phyloP scores from a whole-genome alignment of 2,888 invertebrate species.

The Callimorpha dominula region DNA sequence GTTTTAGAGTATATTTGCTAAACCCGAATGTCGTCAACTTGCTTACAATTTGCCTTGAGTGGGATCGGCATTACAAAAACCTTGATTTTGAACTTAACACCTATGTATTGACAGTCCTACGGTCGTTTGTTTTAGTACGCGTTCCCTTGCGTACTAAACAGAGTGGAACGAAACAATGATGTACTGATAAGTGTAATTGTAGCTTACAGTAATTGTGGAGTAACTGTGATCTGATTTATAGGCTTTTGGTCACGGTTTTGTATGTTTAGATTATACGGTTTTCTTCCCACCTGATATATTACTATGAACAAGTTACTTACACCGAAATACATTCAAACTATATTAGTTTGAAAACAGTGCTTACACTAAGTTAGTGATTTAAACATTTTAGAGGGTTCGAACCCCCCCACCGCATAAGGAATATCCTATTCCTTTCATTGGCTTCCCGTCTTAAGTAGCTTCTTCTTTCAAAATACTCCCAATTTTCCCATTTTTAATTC shows the following conservation, averaged over 20 bases:
- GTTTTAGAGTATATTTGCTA: no score
- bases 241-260: slow-evolving; percentile 9
- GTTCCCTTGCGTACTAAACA: slow-evolving; percentile 17
- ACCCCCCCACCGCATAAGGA: no score
- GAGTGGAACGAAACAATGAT: slow-evolving; percentile 14
- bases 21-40: background rate
- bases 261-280: background rate
- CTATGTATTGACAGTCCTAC: background rate
- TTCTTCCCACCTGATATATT: background rate
- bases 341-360: no score
- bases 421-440: no score
- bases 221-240: slow-evolving; percentile 9
- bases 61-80: background rate
- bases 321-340: no score
- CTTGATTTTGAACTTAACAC: slow-evolving; percentile 7
- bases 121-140: background rate
- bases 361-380: no score
- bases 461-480: no score
- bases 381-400: no score
- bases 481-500: no score
- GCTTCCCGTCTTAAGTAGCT: no score
- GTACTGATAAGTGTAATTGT: slow-evolving; percentile 15
- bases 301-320: background rate
- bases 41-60: background rate
- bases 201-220: slow-evolving; percentile 1